A percentile compares a stretch with the other conserved stretches of the same genome.
These are phyloP conservation scores for Brachionus manjavacas DNA, from an alignment of 1,140 invertebrate species.

Conservation along the genomic window DNA sequence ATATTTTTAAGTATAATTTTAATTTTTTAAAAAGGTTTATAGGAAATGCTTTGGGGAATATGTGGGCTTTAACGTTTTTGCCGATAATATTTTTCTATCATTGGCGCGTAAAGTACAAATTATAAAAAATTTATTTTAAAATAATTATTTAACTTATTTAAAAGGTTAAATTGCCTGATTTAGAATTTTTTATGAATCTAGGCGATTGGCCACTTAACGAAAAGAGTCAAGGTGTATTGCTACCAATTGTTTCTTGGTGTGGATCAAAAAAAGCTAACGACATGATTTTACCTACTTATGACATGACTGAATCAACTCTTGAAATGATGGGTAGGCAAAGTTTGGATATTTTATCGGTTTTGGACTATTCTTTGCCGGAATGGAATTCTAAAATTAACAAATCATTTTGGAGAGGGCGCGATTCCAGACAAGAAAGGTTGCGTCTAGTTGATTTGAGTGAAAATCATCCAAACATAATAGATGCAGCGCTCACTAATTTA, in stretches of 20 bases:
- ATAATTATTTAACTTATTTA: not conserved
- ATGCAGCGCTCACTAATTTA: slow-evolving; percentile 88
- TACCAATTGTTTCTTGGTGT: slow-evolving; percentile 94
- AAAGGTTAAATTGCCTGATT: slow-evolving; percentile 68
- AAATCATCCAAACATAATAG: slow-evolving; percentile 72
- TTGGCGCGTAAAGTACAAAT: slow-evolving; percentile 68
- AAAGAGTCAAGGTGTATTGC: slow-evolving; percentile 57
- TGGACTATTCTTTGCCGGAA: slow-evolving; percentile 67
- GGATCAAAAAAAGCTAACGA: slow-evolving; percentile 76
- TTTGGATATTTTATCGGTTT: slow-evolving; percentile 80
- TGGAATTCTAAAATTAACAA: slow-evolving; percentile 73
- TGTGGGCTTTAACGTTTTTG: slow-evolving; percentile 92
- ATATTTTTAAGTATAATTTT: not conserved
- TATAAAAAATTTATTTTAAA: not conserved
- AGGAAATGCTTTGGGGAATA: slow-evolving; percentile 85
- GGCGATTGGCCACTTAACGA: slow-evolving; percentile 83
- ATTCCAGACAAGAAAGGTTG: slow-evolving; percentile 72
- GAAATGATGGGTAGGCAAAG: slow-evolving; percentile 83
- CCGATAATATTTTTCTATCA: slow-evolving; percentile 79
- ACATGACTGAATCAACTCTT: slow-evolving; percentile 81
- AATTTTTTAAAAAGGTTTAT: slow-evolving; percentile 63
- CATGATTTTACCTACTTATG: slow-evolving; percentile 90
- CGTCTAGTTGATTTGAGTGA: slow-evolving; percentile 74
- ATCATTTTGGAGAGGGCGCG: slow-evolving; percentile 84
- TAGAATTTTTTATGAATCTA: slow-evolving; percentile 85